Conservation (phyloP, 2,797 vertebrate genomes). For the Aldrovandia affinis region DNA sequence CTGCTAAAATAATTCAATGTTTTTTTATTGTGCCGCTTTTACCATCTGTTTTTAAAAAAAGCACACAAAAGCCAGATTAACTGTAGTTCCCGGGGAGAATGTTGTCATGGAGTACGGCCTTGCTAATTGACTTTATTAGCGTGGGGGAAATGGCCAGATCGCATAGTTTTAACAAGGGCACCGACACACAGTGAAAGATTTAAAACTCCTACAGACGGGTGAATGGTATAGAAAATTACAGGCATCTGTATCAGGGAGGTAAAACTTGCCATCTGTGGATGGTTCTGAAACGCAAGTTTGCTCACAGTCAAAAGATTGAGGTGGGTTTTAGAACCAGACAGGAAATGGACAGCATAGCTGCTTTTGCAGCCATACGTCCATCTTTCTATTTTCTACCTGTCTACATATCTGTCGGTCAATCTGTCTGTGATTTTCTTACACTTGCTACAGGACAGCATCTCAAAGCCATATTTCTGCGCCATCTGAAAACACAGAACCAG, state of each 20-base stretch:
- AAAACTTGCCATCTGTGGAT: background rate
- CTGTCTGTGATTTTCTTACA: background rate
- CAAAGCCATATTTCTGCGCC: background rate
- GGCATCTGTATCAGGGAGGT: background rate
- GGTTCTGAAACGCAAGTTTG: background rate
- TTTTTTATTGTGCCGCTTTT: conserved; percentile 78
- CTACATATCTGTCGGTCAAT: background rate
- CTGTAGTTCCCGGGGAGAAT: conserved; percentile 68
- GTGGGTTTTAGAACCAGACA: too few relatives aligned
- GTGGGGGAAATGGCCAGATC: conserved; percentile 46
- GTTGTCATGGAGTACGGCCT: conserved; percentile 70
- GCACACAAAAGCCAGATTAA: conserved; percentile 67
- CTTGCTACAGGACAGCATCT: too few relatives aligned
- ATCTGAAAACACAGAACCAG: background rate
- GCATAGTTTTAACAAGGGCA: conserved; percentile 63
- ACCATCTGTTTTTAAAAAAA: conserved; percentile 85
- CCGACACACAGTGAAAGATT: conserved; percentile 32
- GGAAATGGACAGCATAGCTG: background rate
- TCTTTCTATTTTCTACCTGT: background rate
- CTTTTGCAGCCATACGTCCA: background rate
- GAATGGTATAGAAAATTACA: background rate
- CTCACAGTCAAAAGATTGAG: background rate
- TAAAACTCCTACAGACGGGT: background rate
- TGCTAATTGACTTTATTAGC: conserved; percentile 65
- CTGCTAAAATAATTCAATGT: conserved; percentile 83